Evolutionary conservation across 30 jellyfish, hydroid and myxozoan species (phyloP).

Genomic region (Chironex yamaguchii): DNA sequence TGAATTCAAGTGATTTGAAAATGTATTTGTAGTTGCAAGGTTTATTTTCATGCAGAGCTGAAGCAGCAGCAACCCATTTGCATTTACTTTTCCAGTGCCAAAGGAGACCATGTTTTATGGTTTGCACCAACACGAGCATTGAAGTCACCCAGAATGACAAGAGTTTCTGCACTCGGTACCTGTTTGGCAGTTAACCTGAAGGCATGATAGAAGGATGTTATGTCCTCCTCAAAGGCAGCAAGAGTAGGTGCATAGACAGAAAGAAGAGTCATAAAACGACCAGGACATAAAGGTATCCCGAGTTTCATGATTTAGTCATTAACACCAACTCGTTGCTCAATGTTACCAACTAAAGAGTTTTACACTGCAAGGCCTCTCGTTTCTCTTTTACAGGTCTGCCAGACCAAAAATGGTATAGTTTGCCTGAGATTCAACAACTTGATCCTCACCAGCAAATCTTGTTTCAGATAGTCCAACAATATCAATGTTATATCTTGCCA

Average conservation of each 20-base stretch:
- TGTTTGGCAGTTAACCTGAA: neutral
- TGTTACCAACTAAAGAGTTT: too few relatives aligned
- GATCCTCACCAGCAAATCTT: too few relatives aligned
- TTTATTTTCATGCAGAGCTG: slow-evolving; percentile 1
- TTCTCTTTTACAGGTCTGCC: too few relatives aligned
- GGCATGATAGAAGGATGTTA: slow-evolving; percentile 6
- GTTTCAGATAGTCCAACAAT: too few relatives aligned
- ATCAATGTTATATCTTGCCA: too few relatives aligned
- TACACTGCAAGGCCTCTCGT: too few relatives aligned
- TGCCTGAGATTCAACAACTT: too few relatives aligned
- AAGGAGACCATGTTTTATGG: slow-evolving; percentile 25
- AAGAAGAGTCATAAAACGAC: slow-evolving; percentile 10
- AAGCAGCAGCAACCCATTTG: slow-evolving; percentile 59
- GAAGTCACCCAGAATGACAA: slow-evolving; percentile 69
- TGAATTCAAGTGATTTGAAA: slow-evolving; percentile 48
- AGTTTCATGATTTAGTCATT: too few relatives aligned
- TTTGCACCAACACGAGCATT: slow-evolving; percentile 53
- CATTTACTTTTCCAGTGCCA: slow-evolving; percentile 43
- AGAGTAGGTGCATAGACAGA: slow-evolving; percentile 56
- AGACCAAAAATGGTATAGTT: too few relatives aligned
- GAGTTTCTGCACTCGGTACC: slow-evolving; percentile 18
- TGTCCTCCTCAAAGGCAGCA: slow-evolving; percentile 33
- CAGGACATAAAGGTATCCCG: neutral
- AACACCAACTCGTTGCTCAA: too few relatives aligned
- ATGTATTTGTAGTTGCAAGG: slow-evolving; percentile 43